A percentile compares a stretch with the other conserved stretches of the same genome.
These are phyloP conservation scores for Epinephelus lanceolatus DNA, from an alignment of 2,113 vertebrate species.

Conservation along the genomic window DNA sequence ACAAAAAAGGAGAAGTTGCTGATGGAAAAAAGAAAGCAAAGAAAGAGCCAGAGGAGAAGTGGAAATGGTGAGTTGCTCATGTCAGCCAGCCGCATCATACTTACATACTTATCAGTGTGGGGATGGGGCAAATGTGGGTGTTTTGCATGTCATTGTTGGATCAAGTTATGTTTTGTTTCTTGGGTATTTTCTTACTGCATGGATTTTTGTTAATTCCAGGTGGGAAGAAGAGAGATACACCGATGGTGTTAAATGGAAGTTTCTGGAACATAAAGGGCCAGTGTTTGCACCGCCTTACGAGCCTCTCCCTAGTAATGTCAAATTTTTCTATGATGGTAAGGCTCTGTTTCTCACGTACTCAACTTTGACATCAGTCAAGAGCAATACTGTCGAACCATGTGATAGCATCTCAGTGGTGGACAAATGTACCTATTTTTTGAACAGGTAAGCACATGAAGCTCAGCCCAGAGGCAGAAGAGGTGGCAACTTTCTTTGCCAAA, in stretches of 20 bases:
- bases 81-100: background rate
- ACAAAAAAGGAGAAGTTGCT: conserved; percentile 87
- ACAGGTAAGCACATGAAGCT: conserved; percentile 95
- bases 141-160: background rate
- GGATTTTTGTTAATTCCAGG: conserved; percentile 82
- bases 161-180: background rate
- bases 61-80: conserved; percentile 93
- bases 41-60: conserved; percentile 97
- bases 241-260: conserved; percentile 97
- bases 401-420: too few species aligned
- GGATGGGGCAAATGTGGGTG: background rate
- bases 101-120: background rate
- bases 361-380: background rate
- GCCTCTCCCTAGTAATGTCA: conserved; percentile 92
- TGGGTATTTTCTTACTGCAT: background rate
- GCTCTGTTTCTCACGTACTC: background rate
- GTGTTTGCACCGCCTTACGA: conserved; percentile 97
- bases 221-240: conserved; percentile 98
- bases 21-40: conserved; percentile 95
- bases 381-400: background rate
- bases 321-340: conserved; percentile 97
- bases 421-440: background rate
- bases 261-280: conserved; percentile 98
- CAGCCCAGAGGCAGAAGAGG: conserved; percentile 94
- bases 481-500: conserved; percentile 98